Evolutionary conservation across 2,113 vertebrate genomes (phyloP).

Genomic region (Platichthys stellatus): DNA sequence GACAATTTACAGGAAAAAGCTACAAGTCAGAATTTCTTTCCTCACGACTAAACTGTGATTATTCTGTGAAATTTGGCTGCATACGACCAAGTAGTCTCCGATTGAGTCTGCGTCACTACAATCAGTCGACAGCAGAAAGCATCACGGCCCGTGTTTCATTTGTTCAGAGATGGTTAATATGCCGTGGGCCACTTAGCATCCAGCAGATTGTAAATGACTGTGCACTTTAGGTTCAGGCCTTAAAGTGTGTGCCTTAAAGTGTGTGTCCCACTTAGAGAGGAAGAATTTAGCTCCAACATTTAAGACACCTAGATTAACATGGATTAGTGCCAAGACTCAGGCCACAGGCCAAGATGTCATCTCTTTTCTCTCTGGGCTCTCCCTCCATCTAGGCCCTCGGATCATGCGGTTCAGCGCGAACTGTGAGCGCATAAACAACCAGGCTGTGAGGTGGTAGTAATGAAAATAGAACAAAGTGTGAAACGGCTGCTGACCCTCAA

Average conservation of each 20-base stretch:
- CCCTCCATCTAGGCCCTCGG: conserved; percentile 27
- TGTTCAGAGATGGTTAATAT: conserved; percentile 7
- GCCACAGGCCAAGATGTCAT: conserved; percentile 68
- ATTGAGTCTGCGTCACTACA: neutral
- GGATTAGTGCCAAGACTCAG: conserved; percentile 78
- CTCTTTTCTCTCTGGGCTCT: conserved; percentile 40
- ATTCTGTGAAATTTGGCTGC: neutral
- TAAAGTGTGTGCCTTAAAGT: conserved; percentile 69
- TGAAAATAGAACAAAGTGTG: neutral
- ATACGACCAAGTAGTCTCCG: neutral
- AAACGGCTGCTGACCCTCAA: neutral
- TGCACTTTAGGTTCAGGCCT: conserved; percentile 59
- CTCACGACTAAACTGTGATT: neutral
- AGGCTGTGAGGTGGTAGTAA: neutral
- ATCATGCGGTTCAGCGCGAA: conserved; percentile 13
- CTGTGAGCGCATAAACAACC: neutral
- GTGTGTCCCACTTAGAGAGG: conserved; percentile 71
- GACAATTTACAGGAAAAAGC: neutral
- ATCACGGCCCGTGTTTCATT: conserved; percentile 12
- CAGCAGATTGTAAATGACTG: conserved; percentile 53
- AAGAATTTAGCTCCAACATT: conserved; percentile 72
- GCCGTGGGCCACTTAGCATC: conserved; percentile 40
- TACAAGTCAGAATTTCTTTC: neutral
- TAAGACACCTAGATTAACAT: conserved; percentile 82
- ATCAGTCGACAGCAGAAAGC: neutral